Evolutionary conservation across 2,797 vertebrate genomes (phyloP), one percentile per base, ranked within the genome.

Genomic region (Heterohyrax brucei): DNA sequence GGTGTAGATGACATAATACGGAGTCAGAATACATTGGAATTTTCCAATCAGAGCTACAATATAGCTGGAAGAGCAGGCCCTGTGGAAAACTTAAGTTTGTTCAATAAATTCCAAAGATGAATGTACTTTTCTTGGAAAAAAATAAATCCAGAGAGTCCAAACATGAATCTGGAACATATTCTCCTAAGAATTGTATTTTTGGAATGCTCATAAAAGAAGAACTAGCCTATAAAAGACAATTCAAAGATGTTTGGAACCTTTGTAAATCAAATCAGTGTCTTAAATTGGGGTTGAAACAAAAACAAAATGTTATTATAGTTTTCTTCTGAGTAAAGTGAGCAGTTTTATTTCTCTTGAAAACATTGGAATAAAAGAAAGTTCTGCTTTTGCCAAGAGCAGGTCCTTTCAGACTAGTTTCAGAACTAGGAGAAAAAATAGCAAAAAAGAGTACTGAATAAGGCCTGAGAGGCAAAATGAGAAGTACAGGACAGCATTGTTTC

Each of bases 141-240:
- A 95, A 86, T 19, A 28, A 33, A 59, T 19, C 12, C 78, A 48
- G 72, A 7, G 21, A 59, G 3, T 53, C 62, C 61, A 76, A 66
- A 94, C 39, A 81, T 79, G 88, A 94, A 97, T 91, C 75, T 78
- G 89, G 72, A 90, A 80, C 48, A n/a, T 53, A 85, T 61, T 94
- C 7, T 75, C 46, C 59, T 89, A 87, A 59, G 33, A 12, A 19
- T 73, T 93, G 33, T 64, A 39, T 89, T 93, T 76, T 80, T 4
- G 12, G 21, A 5, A 82, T 7, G 62, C 9, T n/a, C 39, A 62
- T 44, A 62, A 93, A 59, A 89, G 10, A 7, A 62, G 26, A 88
- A 81, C 81, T 28, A 7, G 22, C 75, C 50, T 33, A 30, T 61
- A 86, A 50, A 90, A 85, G 10, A 82, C 18, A 59, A 26, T 87